phyloP scores from a whole-genome alignment of 1,140 invertebrate genomes.

The Drosophila pseudoananassae region DNA sequence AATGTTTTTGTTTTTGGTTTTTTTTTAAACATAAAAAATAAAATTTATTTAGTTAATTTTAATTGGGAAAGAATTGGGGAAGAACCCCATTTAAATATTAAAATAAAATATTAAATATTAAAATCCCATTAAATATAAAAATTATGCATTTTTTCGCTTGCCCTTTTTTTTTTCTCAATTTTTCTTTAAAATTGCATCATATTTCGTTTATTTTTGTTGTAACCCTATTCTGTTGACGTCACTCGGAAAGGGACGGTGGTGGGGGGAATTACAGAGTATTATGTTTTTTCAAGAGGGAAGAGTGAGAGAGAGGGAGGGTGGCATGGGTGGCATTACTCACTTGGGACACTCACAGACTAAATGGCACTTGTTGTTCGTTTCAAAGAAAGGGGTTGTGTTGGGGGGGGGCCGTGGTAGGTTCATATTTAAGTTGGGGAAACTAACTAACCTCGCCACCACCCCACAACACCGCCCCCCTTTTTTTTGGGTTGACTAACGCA shows the following conservation, averaged over 20 bases:
- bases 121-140: too few species aligned
- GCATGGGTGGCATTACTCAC: conserved; percentile 53
- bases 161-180: not conserved
- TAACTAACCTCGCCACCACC: not conserved
- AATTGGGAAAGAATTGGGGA: too few species aligned
- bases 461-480: not conserved
- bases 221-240: conserved; percentile 3
- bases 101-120: too few species aligned
- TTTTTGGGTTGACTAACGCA: conserved; percentile 15
- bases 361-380: conserved; percentile 53
- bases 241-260: not conserved
- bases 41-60: too few species aligned
- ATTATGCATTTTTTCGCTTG: too few species aligned
- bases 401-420: not conserved
- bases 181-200: not conserved
- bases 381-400: conserved; percentile 3
- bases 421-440: not conserved
- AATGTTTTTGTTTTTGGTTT: not conserved
- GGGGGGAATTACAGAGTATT: conserved; percentile 2
- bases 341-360: conserved; percentile 58
- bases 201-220: not conserved
- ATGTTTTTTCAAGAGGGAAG: conserved; percentile 3
- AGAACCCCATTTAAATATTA: too few species aligned
- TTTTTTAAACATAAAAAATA: not conserved
- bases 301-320: not conserved